These are phyloP conservation scores for Xanthostigma xanthostigma DNA, from an alignment of 2,888 invertebrate genomes.

Conservation along the genomic window DNA sequence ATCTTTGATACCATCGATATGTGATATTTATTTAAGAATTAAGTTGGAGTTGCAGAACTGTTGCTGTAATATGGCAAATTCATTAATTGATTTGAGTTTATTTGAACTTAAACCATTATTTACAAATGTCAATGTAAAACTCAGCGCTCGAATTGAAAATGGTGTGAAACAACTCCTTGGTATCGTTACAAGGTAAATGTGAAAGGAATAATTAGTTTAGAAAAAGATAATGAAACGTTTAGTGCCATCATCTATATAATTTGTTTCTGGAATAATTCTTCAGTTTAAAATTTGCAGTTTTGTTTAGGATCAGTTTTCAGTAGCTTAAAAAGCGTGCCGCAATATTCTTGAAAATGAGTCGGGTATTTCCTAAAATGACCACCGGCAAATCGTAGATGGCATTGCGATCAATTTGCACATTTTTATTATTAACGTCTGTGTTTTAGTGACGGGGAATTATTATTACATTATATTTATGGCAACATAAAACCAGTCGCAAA, in stretches of 20 bases:
- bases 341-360: too few species aligned
- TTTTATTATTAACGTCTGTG: slow-evolving; percentile 1
- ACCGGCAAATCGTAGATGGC: too few species aligned
- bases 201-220: too few species aligned
- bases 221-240: too few species aligned
- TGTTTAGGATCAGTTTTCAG: too few species aligned
- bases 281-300: too few species aligned
- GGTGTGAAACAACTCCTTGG: slow-evolving; percentile 28
- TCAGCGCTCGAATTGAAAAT: slow-evolving; percentile 26
- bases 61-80: slow-evolving; percentile 5
- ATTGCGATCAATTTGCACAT: too few species aligned
- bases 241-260: too few species aligned
- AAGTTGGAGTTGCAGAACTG: neutral
- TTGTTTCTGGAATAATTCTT: too few species aligned
- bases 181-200: slow-evolving; percentile 22
- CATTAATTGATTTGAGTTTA: slow-evolving; percentile 17
- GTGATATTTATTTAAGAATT: neutral
- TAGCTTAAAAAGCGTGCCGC: too few species aligned
- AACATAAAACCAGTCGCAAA: slow-evolving; percentile 25
- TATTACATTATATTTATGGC: slow-evolving; percentile 27
- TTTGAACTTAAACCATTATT: slow-evolving; percentile 26
- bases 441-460: slow-evolving; percentile 25
- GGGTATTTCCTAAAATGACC: too few species aligned
- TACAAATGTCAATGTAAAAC: slow-evolving; percentile 25
- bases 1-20: too few species aligned